These are phyloP conservation scores for Rhinichthys osculus DNA, from an alignment of 2,797 vertebrate species.

Conservation along the genomic window DNA sequence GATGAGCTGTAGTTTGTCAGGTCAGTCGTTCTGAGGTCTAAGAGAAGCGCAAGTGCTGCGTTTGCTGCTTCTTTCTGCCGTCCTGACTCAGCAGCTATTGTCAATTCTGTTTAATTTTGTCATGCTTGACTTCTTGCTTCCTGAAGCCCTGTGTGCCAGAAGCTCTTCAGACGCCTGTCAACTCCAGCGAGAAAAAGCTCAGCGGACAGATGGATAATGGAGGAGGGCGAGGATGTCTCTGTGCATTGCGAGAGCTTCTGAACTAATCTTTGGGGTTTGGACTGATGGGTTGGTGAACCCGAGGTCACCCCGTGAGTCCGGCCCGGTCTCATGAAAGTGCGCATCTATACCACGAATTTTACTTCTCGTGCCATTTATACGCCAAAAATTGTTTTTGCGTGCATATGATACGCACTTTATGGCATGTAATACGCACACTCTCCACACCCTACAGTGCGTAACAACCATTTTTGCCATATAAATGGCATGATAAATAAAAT, in stretches of 20 bases:
- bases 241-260: not conserved
- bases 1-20: constrained; percentile 6
- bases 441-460: too few relatives aligned
- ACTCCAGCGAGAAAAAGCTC: constrained; percentile 74
- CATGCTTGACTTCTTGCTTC: constrained; percentile 79
- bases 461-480: too few relatives aligned
- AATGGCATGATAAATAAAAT: too few relatives aligned
- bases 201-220: constrained; percentile 55
- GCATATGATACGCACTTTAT: too few relatives aligned
- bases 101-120: constrained; percentile 79
- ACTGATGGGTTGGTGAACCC: too few relatives aligned
- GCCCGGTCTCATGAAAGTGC: too few relatives aligned
- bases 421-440: too few relatives aligned
- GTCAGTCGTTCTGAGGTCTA: constrained; percentile 7
- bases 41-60: not conserved
- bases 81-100: constrained; percentile 81
- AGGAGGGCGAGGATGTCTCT: not conserved
- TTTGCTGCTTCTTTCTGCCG: not conserved
- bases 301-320: too few relatives aligned
- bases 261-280: too few relatives aligned
- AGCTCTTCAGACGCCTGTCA: constrained; percentile 77
- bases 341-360: fast-evolving
- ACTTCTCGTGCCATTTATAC: too few relatives aligned
- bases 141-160: constrained; percentile 75
- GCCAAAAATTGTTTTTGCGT: too few relatives aligned